These are phyloP conservation scores for Sitta carolinensis DNA, from an alignment of 2,797 vertebrate species.

Conservation along the genomic window DNA sequence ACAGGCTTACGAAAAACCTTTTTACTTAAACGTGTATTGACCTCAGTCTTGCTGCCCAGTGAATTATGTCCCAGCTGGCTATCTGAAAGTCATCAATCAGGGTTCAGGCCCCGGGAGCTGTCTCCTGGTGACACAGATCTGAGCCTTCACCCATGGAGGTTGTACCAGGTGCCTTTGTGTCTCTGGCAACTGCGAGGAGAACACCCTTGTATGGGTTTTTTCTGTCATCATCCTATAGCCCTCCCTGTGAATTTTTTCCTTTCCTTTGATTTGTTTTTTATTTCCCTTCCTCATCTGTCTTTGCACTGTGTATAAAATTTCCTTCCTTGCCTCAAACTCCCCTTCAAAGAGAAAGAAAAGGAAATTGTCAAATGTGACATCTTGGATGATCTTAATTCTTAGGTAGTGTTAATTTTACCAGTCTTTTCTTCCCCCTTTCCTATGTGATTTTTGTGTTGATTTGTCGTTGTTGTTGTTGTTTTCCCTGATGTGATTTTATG, in stretches of 20 bases:
- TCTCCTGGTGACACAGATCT: constrained; percentile 26
- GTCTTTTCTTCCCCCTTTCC: background rate
- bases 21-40: constrained; percentile 79
- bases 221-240: constrained; percentile 63
- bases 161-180: constrained; percentile 22
- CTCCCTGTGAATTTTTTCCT: background rate
- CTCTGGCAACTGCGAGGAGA: background rate
- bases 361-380: background rate
- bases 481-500: background rate
- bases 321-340: background rate
- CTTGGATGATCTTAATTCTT: background rate
- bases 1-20: constrained; percentile 70
- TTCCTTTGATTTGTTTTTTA: background rate
- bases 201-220: constrained; percentile 57
- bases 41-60: constrained; percentile 65
- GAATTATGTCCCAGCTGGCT: constrained; percentile 71
- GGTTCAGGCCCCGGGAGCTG: constrained; percentile 32
- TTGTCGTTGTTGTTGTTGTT: background rate
- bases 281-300: background rate
- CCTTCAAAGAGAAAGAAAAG: background rate
- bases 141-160: background rate
- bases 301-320: background rate
- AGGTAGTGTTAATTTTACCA: background rate
- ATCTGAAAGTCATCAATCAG: constrained; percentile 69
- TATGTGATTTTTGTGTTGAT: background rate